Base-by-base conservation (phyloP, 2,888 invertebrate species). In the Cephus rjabovi region DNA sequence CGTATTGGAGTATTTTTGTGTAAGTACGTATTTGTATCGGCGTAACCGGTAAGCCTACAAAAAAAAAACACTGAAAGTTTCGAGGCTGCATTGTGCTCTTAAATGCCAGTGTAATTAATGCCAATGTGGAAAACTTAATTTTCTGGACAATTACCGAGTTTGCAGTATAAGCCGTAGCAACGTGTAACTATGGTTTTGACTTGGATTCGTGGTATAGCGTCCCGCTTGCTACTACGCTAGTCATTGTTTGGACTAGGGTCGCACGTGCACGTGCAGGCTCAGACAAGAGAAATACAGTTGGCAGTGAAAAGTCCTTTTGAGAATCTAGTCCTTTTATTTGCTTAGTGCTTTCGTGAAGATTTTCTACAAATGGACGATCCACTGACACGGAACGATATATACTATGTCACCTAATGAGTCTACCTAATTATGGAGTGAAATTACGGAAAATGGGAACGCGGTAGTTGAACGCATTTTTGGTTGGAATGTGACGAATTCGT, bases 51-150 rank as follows among this genome's bases (percentile, higher is more conserved):
- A 34, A 11, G 34, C 34, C 34, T 9, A 34, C 9, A 34, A 1
- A 35, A 35, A 34, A 35, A 35, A 56, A 56, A 9, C 1, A 23
- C 23, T 9, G 9, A 56, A 56, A 56, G 9, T 9, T 23, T n/a
- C 73, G 74, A 12, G 74, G n/a, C 69, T 73, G 37, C 40, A 35
- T 23, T 70, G 68, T 75, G 73, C 33, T 37, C 81, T 77, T 81
- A 85, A 85, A 83, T 84, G 75, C 81, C 31, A 74, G 73, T 68
- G 73, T 81, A 80, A 83, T 77, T 80, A 81, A 84, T 83, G 78
- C 30, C 77, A 2, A 76, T 34, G 69, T 70, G 79, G 23, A 56
- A 56, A 56, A 56, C 0, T 23, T 56, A 56, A 56, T 23, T 56
- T 56, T 56, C 56, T 56, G 23, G 9, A 56, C 23, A 56, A 56